A percentile compares a stretch with the other conserved stretches of the same genome.
Conservation (phyloP, 2,113 vertebrate genomes). For the Periophthalmus modestus region DNA sequence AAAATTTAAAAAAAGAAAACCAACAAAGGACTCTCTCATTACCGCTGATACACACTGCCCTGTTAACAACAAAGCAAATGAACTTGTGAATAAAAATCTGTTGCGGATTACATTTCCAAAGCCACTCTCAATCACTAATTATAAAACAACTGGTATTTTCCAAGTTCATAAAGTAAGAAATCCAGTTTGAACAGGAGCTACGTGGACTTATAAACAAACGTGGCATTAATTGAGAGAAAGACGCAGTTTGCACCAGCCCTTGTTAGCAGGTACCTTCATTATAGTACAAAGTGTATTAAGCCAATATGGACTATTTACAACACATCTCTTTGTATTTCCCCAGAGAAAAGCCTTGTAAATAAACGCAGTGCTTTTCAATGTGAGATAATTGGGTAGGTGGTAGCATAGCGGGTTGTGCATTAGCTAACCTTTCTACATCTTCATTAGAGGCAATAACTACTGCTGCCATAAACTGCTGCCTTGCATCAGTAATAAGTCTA, state of each 20-base stretch:
- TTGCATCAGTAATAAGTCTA: slow-evolving; percentile 52
- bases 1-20: neutral
- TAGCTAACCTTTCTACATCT: slow-evolving; percentile 46
- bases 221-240: neutral
- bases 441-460: slow-evolving; percentile 55
- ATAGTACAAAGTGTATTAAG: slow-evolving; percentile 10
- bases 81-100: slow-evolving; percentile 6
- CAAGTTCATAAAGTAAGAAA: neutral
- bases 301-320: slow-evolving; percentile 3
- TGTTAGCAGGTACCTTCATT: slow-evolving; percentile 23
- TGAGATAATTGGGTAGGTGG: slow-evolving; percentile 15
- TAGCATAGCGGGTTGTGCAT: slow-evolving; percentile 32
- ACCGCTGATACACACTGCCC: neutral
- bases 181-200: neutral
- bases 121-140: neutral
- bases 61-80: neutral
- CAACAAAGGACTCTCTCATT: neutral
- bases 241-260: slow-evolving; percentile 5
- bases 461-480: slow-evolving; percentile 33
- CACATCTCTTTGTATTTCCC: slow-evolving; percentile 7
- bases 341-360: slow-evolving; percentile 10
- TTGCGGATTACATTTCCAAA: neutral
- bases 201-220: neutral
- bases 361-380: slow-evolving; percentile 17
- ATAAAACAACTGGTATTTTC: neutral